phyloP scores from a whole-genome alignment of 1,140 invertebrate genomes.

The Octopus bimaculoides region DNA sequence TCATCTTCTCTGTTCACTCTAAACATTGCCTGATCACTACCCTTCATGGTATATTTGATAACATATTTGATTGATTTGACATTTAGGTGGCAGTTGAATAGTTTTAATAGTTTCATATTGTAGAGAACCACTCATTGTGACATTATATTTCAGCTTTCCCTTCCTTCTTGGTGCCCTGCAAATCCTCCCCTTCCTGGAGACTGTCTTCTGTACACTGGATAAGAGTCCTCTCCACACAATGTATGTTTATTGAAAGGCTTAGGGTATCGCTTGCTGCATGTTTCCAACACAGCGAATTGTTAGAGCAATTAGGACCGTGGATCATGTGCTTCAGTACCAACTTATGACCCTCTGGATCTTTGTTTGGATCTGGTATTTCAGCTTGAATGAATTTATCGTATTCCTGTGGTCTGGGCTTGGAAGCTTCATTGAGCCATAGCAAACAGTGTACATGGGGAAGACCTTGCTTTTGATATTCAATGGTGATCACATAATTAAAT shows the following conservation, averaged over 20 bases:
- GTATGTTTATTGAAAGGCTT: neutral
- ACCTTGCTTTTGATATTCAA: neutral
- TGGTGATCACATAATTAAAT: neutral
- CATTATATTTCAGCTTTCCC: neutral
- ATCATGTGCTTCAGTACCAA: conserved; percentile 7
- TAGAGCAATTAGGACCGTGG: neutral
- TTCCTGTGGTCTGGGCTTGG: neutral
- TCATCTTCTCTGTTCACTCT: neutral
- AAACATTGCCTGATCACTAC: neutral
- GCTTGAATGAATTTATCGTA: neutral
- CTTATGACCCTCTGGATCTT: neutral
- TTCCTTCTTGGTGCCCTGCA: too few species aligned
- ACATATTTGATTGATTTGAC: neutral
- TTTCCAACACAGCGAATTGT: neutral
- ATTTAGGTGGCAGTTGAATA: neutral
- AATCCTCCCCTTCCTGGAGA: neutral
- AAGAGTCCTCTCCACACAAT: neutral
- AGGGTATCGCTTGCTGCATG: neutral
- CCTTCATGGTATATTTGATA: neutral
- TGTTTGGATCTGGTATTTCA: neutral
- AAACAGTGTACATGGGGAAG: neutral
- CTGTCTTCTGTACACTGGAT: neutral
- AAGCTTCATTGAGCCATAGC: neutral
- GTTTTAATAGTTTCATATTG: neutral
- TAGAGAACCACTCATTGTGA: neutral